Evolutionary conservation across 1,140 invertebrate species (phyloP), one percentile per base, ranked within the genome.

Genomic region (Mesaphorura yosii): DNA sequence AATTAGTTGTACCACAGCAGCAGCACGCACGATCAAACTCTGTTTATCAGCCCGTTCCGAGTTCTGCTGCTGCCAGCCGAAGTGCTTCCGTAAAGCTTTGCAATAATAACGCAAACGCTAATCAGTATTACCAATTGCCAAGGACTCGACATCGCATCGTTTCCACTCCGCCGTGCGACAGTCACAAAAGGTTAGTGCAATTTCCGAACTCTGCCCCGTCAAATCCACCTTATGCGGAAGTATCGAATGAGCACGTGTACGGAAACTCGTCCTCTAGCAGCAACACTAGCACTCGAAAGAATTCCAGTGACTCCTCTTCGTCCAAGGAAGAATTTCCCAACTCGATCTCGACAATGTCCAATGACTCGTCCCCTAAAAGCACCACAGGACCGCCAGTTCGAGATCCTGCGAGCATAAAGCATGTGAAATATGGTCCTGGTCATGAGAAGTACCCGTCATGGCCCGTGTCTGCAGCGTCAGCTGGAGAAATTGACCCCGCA

Each of bases 361-460:
- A 57, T 17, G 53, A 57, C 10, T 53, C 41, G 3, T 57, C 54
- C 22, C 29, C 29, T 15, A 38, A 42, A 17, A 42, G 50, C 51
- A 58, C 59, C 29, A 22, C 34, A 23, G 28, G 47, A 1, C 76
- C 78, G 17, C 79, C 81, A 45, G 78, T 80, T 22, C 72, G 81
- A 57, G 81, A 83, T 67, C 75, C 80, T 20, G 78, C 80, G 49
- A 82, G 76, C 64, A 73, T 83, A 62, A 81, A 81, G 66, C 67
- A 70, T 63, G 64, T 83, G 53, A 79, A 79, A 62, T 68, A 67
- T 49, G 79, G 78, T 19, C 79, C 81, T 46, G 81, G 78, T 51
- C 84, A 86, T 73, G 84, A 86, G 68, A 86, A 86, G 64, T 84
- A 81, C 64, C 83, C 84, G 2, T 84, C 82, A 38, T 86, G 84